Conservation (phyloP, 2,888 invertebrate genomes). For the Graphium colonna region DNA sequence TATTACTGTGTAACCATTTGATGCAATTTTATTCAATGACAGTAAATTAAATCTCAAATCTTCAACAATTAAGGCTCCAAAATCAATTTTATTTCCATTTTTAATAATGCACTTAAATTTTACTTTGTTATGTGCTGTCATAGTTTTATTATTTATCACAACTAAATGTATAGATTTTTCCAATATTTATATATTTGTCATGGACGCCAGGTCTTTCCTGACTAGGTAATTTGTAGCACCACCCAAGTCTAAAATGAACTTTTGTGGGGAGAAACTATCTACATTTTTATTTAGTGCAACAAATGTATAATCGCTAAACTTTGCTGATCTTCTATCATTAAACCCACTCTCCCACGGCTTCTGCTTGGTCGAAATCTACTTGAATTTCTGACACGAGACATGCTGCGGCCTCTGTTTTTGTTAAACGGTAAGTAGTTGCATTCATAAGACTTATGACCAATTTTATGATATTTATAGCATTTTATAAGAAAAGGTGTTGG, state of each 20-base stretch:
- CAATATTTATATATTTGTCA: not conserved
- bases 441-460: slow-evolving; percentile 2
- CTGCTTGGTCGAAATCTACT: not conserved
- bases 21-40: not conserved
- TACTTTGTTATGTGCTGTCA: not conserved
- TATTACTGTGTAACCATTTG: not conserved
- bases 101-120: not conserved
- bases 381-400: not conserved
- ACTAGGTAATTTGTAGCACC: slow-evolving; percentile 16
- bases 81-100: not conserved
- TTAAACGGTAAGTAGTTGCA: not conserved
- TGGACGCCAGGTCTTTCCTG: not conserved
- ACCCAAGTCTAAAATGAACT: slow-evolving; percentile 9
- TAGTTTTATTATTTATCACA: slow-evolving; percentile 1
- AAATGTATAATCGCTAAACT: not conserved
- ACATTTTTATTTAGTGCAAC: not conserved
- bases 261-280: slow-evolving; percentile 12
- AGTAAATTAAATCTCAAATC: not conserved
- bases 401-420: not conserved
- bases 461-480: not conserved
- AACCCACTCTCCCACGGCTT: not conserved
- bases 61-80: not conserved
- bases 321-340: not conserved
- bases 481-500: not conserved
- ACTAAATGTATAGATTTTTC: not conserved